These are phyloP conservation scores for Acanthiza pusilla DNA, from an alignment of 2,797 vertebrate species.

Conservation along the genomic window DNA sequence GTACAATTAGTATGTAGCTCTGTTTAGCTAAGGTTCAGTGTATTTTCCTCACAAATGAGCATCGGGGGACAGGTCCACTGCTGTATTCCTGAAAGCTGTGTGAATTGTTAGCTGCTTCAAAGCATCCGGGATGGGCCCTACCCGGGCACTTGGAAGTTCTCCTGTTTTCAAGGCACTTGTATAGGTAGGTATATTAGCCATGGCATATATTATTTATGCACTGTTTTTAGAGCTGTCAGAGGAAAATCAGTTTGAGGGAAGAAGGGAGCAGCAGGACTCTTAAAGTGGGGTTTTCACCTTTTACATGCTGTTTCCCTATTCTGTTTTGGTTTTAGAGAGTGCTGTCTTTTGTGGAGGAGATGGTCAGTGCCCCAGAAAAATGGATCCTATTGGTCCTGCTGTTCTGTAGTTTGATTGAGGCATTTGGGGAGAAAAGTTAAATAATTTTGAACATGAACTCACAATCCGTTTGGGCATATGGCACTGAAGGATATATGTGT, in stretches of 20 bases:
- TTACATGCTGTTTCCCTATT: accelerated
- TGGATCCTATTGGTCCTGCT: neutral
- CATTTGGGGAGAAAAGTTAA: neutral
- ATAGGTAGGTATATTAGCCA: neutral
- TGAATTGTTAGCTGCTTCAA: neutral
- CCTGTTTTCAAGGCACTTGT: neutral
- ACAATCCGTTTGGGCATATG: neutral
- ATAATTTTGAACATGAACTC: neutral
- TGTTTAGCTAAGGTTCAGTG: neutral
- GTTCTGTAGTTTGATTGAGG: neutral
- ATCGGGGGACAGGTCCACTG: neutral
- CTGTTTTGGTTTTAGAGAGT: neutral
- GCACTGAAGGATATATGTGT: neutral
- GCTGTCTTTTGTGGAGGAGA: neutral
- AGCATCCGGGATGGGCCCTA: neutral
- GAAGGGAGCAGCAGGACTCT: neutral
- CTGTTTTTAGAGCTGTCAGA: neutral
- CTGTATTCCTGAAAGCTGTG: neutral
- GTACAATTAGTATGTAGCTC: neutral
- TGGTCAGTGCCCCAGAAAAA: neutral
- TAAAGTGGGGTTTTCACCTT: neutral
- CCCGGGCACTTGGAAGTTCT: accelerated
- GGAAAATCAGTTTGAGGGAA: neutral
- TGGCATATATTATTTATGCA: neutral
- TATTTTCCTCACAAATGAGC: neutral